phyloP scores from a whole-genome alignment of 2,113 vertebrate genomes.

The Scartelaos histophorus region DNA sequence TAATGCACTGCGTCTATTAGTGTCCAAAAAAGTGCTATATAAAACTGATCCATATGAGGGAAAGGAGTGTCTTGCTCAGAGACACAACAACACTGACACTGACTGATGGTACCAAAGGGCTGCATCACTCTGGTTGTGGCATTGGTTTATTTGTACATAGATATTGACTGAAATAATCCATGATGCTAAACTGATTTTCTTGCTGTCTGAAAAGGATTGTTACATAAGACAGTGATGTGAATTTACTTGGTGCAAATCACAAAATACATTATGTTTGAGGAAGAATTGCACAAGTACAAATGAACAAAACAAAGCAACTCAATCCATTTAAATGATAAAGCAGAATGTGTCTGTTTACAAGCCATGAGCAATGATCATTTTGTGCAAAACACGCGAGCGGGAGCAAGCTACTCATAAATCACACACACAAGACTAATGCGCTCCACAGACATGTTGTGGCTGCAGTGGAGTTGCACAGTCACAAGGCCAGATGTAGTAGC shows the following conservation, averaged over 20 bases:
- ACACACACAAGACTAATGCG: constrained; percentile 59
- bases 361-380: constrained; percentile 52
- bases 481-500: constrained; percentile 60
- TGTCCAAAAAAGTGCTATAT: too few species aligned
- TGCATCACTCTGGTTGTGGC: background rate
- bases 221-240: background rate
- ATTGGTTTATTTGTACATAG: background rate
- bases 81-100: background rate
- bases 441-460: constrained; percentile 73
- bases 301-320: constrained; percentile 30
- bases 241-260: background rate
- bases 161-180: background rate
- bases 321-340: constrained; percentile 44
- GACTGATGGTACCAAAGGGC: background rate
- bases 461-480: constrained; percentile 48
- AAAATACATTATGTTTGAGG: background rate
- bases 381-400: constrained; percentile 38
- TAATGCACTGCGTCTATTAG: too few species aligned
- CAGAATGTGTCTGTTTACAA: constrained; percentile 59
- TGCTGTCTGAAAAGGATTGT: background rate
- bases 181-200: background rate
- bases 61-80: background rate
- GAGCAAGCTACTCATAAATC: constrained; percentile 67
- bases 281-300: constrained; percentile 17
- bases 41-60: background rate